phyloP scores from a whole-genome alignment of 2,888 invertebrate species.

The Ischnus inquisitorius region DNA sequence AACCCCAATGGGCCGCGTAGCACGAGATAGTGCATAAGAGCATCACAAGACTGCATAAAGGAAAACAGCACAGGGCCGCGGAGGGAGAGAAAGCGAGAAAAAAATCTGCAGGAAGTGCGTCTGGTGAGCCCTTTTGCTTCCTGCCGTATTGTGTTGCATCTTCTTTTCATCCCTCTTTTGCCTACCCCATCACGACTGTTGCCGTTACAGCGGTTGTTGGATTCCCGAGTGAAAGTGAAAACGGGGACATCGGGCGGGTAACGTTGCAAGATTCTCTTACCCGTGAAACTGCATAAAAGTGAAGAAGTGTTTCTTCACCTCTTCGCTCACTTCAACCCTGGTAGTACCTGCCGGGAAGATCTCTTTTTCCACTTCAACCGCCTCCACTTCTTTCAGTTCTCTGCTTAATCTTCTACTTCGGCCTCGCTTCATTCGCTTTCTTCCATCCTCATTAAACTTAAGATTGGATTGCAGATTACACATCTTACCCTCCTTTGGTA shows the following conservation, averaged over 20 bases:
- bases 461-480: constrained; percentile 80
- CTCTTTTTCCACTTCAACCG: constrained; percentile 13
- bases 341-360: constrained; percentile 20
- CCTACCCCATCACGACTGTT: constrained; percentile 45
- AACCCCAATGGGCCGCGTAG: background rate
- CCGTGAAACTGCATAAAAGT: constrained; percentile 13
- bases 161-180: constrained; percentile 21
- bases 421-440: constrained; percentile 37
- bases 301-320: background rate
- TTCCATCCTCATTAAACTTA: constrained; percentile 76
- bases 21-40: constrained; percentile 21
- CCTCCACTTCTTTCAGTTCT: constrained; percentile 1
- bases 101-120: background rate
- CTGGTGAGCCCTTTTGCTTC: constrained; percentile 22
- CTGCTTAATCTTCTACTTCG: constrained; percentile 27
- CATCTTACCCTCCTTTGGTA: constrained; percentile 71
- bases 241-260: constrained; percentile 71
- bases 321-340: constrained; percentile 2
- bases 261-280: constrained; percentile 70
- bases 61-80: background rate
- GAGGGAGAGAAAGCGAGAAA: background rate
- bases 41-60: constrained; percentile 5
- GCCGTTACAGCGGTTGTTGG: background rate
- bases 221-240: constrained; percentile 59
- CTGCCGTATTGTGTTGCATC: constrained; percentile 74